A percentile compares a stretch with the other conserved stretches of the same genome.
Conservation (phyloP, 1,140 invertebrate genomes). For the Drosophila murphyi region DNA sequence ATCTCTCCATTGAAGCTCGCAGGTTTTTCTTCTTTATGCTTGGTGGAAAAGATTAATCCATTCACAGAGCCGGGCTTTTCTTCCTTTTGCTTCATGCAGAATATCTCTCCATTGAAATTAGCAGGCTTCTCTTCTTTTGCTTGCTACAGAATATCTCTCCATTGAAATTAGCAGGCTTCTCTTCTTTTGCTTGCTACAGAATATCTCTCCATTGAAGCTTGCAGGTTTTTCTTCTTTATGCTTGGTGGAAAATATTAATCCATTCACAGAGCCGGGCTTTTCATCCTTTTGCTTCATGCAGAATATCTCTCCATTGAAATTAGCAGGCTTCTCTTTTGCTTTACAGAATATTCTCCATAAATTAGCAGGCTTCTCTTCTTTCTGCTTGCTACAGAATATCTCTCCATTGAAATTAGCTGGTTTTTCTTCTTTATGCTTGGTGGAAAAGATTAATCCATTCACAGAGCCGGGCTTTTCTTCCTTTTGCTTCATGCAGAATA, state of each 20-base stretch:
- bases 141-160: background rate
- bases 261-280: background rate
- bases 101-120: background rate
- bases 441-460: background rate
- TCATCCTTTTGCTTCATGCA: background rate
- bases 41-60: background rate
- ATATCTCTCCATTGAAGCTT: too few relatives aligned
- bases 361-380: background rate
- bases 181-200: background rate
- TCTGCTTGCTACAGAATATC: background rate
- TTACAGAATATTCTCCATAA: background rate
- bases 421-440: background rate
- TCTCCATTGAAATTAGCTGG: background rate
- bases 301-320: background rate
- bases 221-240: conserved; percentile 1
- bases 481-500: background rate
- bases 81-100: background rate
- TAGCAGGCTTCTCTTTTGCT: background rate
- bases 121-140: background rate
- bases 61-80: background rate
- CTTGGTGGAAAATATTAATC: background rate
- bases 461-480: background rate
- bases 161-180: background rate
- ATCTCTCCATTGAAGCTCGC: background rate
- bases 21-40: conserved; percentile 13